Evolutionary conservation across 2,113 vertebrate genomes (phyloP), one percentile per base, ranked within the genome.

Genomic region (Leptocoma aspasia): DNA sequence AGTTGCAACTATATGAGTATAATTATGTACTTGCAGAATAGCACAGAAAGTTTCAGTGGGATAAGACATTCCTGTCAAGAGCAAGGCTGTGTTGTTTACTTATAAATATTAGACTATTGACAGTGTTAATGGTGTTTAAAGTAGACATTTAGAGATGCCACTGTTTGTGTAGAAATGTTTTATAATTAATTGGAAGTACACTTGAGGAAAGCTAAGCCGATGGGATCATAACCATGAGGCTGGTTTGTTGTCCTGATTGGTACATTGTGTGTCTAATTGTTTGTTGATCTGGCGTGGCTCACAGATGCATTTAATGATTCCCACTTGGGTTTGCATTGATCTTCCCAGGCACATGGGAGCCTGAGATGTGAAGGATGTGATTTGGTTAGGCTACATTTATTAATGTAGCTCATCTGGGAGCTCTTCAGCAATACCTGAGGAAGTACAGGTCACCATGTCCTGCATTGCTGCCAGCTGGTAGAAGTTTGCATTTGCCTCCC

Each of bases 361-460:
- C 68, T 31, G 80, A 90, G 68, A 83, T 82, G 82, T 59, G 69
- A 90, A 90, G 82, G 83, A 93, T 93, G 90, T 95, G 76, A 76
- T 90, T 96, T 93, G 86, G 90, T 93, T 84, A 92, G 76, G 61
- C 82, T 90, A 64, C 41, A 82, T 96, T 87, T 91, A 94, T 95
- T 96, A 94, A 88, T 28, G 71, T 9, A 45, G 63, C 61, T 96
- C 88, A 82, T 90, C 71, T 82, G 90, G 82, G 88, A 94, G 63
- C 84, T 73, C 42, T 85, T 77, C 71, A 78, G 69, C 82, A 78
- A 22, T 84, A 83, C 84, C 68, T 93, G 70, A 20, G 6, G 33
- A 73, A 89, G 90, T 39, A 37, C 82, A 71, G 92, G 95, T 94
- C 85, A 69, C 9, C 65, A 71, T 84, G 80, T 33, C 49, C 75